These are phyloP conservation scores for Nasonia giraulti DNA, from an alignment of 1,140 invertebrate species.

Conservation along the genomic window DNA sequence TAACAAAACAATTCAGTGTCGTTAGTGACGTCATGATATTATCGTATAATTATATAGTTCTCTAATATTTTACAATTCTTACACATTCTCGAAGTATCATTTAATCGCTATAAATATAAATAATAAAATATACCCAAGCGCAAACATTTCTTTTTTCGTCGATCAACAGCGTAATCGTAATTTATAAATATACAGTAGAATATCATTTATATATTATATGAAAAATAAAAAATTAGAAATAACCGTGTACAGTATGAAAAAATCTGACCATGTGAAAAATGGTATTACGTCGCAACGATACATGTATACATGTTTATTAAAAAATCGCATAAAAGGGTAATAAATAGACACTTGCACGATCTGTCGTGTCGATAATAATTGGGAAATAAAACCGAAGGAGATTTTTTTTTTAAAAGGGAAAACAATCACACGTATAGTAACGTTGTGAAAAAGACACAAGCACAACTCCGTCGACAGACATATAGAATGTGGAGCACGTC, in stretches of 20 bases:
- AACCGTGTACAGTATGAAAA: slow-evolving; percentile 11
- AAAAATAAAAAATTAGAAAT: slow-evolving; percentile 47
- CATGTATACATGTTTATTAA: not conserved
- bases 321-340: not conserved
- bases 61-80: slow-evolving; percentile 45
- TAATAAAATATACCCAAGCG: slow-evolving; percentile 48
- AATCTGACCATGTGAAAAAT: slow-evolving; percentile 19
- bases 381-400: not conserved
- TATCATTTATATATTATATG: slow-evolving; percentile 25
- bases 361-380: not conserved
- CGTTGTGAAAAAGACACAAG: slow-evolving; percentile 14
- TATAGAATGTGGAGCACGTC: not conserved
- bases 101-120: slow-evolving; percentile 36
- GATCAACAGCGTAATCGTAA: slow-evolving; percentile 25
- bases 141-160: slow-evolving; percentile 10
- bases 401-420: not conserved
- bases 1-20: slow-evolving; percentile 18
- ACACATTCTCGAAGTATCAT: slow-evolving; percentile 8
- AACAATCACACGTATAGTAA: not conserved
- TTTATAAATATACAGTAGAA: slow-evolving; percentile 46
- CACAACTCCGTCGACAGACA: not conserved
- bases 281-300: not conserved
- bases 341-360: not conserved
- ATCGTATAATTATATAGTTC: slow-evolving; percentile 28
- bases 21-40: not conserved